These are phyloP conservation scores for Pachyseris speciosa DNA, from an alignment of 64 coral and sea anemone species.

Conservation along the genomic window DNA sequence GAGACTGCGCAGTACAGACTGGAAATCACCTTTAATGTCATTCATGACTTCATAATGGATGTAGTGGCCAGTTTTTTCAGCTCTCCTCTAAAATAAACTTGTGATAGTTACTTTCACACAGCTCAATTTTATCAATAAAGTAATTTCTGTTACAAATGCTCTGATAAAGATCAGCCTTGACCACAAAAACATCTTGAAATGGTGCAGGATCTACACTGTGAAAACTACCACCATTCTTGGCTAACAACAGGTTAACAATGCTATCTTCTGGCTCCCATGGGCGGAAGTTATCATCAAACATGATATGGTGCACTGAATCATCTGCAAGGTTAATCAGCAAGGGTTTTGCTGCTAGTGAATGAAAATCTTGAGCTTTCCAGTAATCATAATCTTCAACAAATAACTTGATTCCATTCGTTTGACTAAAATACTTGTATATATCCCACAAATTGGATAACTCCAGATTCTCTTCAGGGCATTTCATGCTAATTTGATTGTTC, in stretches of 20 bases:
- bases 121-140: conserved; percentile 77
- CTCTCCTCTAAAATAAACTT: too few species aligned
- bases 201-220: conserved; percentile 32
- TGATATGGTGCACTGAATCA: conserved; percentile 82
- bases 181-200: conserved; percentile 76
- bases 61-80: too few species aligned
- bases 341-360: conserved; percentile 69
- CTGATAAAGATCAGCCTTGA: conserved; percentile 77
- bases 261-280: conserved; percentile 80
- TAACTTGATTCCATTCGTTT: conserved; percentile 68
- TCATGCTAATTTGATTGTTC: not conserved
- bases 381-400: conserved; percentile 75
- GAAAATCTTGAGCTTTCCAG: conserved; percentile 62
- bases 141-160: conserved; percentile 86
- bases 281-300: conserved; percentile 95
- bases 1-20: too few species aligned
- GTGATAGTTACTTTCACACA: conserved; percentile 70
- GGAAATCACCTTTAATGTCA: too few species aligned
- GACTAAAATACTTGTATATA: conserved; percentile 67
- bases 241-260: conserved; percentile 68
- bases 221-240: conserved; percentile 30
- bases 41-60: too few species aligned
- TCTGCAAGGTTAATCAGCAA: conserved; percentile 63
- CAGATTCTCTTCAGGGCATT: conserved; percentile 24
- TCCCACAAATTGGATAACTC: not conserved